These are phyloP conservation scores for Mustelus asterias DNA, from an alignment of 2,113 vertebrate species.

Conservation along the genomic window DNA sequence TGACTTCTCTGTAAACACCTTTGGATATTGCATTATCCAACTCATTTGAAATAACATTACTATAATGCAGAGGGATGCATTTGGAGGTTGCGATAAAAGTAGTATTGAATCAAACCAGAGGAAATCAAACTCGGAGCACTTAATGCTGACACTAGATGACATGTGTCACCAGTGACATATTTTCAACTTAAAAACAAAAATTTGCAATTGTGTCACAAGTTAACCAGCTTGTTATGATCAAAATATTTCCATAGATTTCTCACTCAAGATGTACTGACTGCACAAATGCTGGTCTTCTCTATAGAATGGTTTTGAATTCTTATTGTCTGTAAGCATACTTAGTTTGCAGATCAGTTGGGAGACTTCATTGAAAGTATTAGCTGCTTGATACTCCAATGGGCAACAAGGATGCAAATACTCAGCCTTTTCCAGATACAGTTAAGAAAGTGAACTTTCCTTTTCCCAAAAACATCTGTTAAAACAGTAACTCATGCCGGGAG, in stretches of 20 bases:
- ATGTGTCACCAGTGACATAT: not conserved
- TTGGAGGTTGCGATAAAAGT: not conserved
- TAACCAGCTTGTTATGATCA: not conserved
- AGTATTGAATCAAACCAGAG: not conserved
- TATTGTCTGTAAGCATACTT: not conserved
- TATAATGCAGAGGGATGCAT: not conserved
- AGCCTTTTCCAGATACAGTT: not conserved
- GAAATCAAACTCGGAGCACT: not conserved
- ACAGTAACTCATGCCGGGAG: not conserved
- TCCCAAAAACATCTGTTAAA: not conserved
- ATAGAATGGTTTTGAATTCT: not conserved
- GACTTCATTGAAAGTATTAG: not conserved
- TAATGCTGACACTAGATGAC: not conserved
- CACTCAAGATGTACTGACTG: not conserved
- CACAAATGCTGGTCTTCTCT: not conserved
- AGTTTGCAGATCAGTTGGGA: not conserved
- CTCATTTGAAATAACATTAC: not conserved
- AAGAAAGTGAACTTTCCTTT: not conserved
- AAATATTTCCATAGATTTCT: constrained; percentile 13
- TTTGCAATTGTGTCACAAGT: not conserved
- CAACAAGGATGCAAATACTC: not conserved
- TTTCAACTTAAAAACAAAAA: not conserved
- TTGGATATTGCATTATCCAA: not conserved
- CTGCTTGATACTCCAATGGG: not conserved
- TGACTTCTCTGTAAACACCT: not conserved